phyloP scores from a whole-genome alignment of 1,140 invertebrate species.

The Papilio helenus region DNA sequence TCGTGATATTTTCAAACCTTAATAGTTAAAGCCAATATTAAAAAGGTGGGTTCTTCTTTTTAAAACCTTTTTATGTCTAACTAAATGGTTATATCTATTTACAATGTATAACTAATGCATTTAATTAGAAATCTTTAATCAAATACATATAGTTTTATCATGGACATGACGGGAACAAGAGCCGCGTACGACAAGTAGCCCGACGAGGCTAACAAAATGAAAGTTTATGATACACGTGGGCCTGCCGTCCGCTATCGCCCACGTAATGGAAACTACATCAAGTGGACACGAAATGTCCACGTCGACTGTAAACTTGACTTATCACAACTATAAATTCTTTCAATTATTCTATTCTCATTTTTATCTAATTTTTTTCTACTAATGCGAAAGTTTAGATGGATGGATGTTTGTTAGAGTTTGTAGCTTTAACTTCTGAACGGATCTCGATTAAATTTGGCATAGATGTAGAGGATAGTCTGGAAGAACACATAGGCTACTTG shows the following conservation, averaged over 20 bases:
- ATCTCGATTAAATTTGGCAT: no score
- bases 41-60: no score
- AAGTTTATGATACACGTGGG: constrained; percentile 30
- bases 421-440: no score
- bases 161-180: background rate
- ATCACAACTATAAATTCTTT: background rate
- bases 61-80: no score
- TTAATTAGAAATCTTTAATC: constrained; percentile 20
- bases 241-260: background rate
- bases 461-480: no score
- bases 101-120: background rate
- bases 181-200: constrained; percentile 14
- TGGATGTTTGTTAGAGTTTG: no score
- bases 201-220: constrained; percentile 25
- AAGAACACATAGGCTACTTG: no score
- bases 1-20: no score
- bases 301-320: background rate
- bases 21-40: no score
- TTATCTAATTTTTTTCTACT: no score
- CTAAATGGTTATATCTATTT: no score
- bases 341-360: background rate
- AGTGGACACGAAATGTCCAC: constrained; percentile 7
- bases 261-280: constrained; percentile 31
- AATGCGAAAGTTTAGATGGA: no score
- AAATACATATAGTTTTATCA: constrained; percentile 27